phyloP scores from a whole-genome alignment of 2,113 vertebrate species.

The Entosphenus tridentatus region DNA sequence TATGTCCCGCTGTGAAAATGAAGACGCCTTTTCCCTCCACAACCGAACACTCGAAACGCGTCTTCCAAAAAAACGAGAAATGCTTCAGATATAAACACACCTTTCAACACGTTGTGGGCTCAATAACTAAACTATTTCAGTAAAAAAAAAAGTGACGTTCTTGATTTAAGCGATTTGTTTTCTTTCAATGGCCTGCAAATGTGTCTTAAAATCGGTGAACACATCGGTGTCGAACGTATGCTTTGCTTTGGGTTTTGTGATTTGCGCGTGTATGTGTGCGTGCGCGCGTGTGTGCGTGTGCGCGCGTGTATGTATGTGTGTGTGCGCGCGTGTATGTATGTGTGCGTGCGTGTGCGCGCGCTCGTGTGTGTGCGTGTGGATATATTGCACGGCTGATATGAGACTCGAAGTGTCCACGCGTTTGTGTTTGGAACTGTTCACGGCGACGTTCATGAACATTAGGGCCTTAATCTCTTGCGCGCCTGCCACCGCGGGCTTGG shows the following conservation, averaged over 20 bases:
- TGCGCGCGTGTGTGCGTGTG: constrained; percentile 1
- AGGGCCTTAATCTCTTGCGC: too few relatives aligned
- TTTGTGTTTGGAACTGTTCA: too few relatives aligned
- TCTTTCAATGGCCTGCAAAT: too few relatives aligned
- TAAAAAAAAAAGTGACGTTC: neutral
- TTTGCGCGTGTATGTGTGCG: neutral
- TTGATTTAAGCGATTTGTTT: too few relatives aligned
- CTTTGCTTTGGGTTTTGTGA: neutral
- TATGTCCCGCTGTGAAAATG: too few relatives aligned
- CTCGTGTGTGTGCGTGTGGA: neutral
- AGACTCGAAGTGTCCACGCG: neutral
- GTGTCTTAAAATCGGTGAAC: neutral
- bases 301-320: constrained; percentile 1
- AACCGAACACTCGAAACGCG: neutral
- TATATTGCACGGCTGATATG: neutral
- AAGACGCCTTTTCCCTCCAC: too few relatives aligned
- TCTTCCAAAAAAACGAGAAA: neutral
- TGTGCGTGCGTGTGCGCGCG: neutral
- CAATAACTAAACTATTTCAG: neutral
- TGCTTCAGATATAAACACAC: neutral
- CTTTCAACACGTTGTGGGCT: neutral
- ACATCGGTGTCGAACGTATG: neutral
- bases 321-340: neutral
- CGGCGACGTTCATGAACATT: too few relatives aligned
- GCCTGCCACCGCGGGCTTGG: too few relatives aligned